Conservation (phyloP, 2,888 invertebrate species). For the Nephrotoma appendiculata region DNA sequence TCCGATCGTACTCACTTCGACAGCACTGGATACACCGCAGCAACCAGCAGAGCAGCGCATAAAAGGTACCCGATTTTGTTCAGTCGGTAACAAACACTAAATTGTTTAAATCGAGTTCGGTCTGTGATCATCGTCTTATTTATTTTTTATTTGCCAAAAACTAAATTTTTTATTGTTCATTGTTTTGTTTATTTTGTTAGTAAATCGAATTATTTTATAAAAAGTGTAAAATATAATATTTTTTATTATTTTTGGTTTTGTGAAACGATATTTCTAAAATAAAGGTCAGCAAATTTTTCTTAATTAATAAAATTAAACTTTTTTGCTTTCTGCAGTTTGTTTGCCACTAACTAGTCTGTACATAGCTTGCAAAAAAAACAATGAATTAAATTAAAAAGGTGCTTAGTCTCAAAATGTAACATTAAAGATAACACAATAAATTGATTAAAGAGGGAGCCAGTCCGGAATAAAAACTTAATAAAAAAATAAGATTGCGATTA, state of each 20-base stretch:
- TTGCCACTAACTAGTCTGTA: background rate
- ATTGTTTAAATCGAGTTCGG: background rate
- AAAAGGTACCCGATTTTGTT: background rate
- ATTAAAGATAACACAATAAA: background rate
- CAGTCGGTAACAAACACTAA: background rate
- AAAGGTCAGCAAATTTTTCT: background rate
- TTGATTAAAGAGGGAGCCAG: no score
- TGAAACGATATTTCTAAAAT: background rate
- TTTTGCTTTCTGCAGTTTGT: background rate
- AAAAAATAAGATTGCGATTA: no score
- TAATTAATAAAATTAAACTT: background rate
- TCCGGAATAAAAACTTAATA: no score
- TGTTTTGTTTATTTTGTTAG: background rate
- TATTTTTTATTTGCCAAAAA: background rate
- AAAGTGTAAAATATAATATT: background rate
- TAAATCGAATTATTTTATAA: background rate
- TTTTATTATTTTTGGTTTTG: background rate
- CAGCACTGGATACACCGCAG: no score
- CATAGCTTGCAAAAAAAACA: background rate
- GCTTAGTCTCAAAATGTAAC: background rate
- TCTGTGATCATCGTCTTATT: background rate
- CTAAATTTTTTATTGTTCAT: background rate
- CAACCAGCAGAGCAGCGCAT: background rate
- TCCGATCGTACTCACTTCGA: no score
- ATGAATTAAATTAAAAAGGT: background rate